A percentile compares a stretch with the other conserved stretches of the same genome.
phyloP scores from a whole-genome alignment of 1,140 invertebrate species.

The Andricus grossulariae region DNA sequence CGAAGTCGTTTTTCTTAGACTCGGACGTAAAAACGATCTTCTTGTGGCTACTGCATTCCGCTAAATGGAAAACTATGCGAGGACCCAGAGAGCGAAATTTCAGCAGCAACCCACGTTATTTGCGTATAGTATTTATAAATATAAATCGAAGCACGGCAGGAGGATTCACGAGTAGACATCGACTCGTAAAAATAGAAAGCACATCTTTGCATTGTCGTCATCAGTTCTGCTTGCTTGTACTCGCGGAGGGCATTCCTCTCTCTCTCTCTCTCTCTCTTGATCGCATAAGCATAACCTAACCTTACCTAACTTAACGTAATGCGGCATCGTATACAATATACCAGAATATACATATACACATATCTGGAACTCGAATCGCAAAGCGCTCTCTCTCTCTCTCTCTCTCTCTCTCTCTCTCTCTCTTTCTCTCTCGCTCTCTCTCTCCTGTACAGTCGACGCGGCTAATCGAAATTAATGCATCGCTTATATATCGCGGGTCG shows the following conservation, averaged over 20 bases:
- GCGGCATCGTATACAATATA: conserved; percentile 30
- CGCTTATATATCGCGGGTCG: conserved; percentile 47
- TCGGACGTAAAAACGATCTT: no score
- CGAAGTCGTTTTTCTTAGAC: background rate
- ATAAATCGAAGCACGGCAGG: background rate
- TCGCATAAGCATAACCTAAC: conserved; percentile 44
- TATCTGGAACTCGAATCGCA: conserved; percentile 35
- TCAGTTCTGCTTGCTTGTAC: background rate
- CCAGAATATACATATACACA: conserved; percentile 40
- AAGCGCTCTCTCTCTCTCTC: conserved; percentile 39
- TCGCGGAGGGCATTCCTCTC: conserved; percentile 46
- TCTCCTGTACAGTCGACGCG: conserved; percentile 44
- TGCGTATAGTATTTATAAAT: background rate
- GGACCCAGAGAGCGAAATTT: background rate
- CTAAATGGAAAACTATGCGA: background rate
- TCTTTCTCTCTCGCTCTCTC: conserved; percentile 39
- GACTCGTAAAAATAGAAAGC: conserved; percentile 33
- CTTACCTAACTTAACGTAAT: conserved; percentile 42
- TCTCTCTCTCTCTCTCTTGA: background rate
- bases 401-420: conserved; percentile 39
- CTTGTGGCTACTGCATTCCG: background rate
- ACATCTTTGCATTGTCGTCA: conserved; percentile 34
- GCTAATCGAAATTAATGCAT: conserved; percentile 54
- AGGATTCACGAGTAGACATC: background rate
- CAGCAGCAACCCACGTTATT: background rate